A percentile compares a stretch with the other conserved stretches of the same genome.
Evolutionary conservation across 2,888 invertebrate species (phyloP).

Genomic region (Iselma pallidipennis): DNA sequence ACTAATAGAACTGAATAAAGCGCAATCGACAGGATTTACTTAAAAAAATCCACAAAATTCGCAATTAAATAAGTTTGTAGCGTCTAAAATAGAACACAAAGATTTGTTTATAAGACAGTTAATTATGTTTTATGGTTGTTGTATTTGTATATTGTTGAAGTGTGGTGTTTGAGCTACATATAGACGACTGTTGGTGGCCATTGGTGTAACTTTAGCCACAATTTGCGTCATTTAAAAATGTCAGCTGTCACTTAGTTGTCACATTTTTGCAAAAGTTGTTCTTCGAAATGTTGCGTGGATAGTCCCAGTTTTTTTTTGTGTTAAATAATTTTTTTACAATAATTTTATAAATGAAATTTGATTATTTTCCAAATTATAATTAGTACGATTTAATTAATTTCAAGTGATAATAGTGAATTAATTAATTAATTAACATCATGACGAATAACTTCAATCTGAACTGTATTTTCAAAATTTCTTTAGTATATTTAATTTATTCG

Average conservation of each 20-base stretch:
- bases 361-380: neutral
- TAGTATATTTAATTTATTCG: constrained; percentile 11
- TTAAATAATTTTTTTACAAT: neutral
- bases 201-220: neutral
- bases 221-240: neutral
- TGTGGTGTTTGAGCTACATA: too few relatives aligned
- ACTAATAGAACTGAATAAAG: too few relatives aligned
- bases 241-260: neutral
- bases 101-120: too few relatives aligned
- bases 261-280: neutral
- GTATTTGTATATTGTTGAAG: too few relatives aligned
- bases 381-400: neutral
- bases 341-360: neutral
- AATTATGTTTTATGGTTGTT: too few relatives aligned
- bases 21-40: too few relatives aligned
- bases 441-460: neutral
- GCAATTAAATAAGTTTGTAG: too few relatives aligned
- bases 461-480: constrained; percentile 8
- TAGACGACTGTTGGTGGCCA: too few relatives aligned
- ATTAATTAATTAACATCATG: neutral
- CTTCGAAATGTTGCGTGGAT: neutral
- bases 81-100: too few relatives aligned
- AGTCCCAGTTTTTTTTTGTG: neutral
- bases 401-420: too few relatives aligned
- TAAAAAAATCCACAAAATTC: too few relatives aligned